Base-by-base conservation (phyloP, 2,888 invertebrate genomes). In the Hydrotaea cyrtoneurina region DNA sequence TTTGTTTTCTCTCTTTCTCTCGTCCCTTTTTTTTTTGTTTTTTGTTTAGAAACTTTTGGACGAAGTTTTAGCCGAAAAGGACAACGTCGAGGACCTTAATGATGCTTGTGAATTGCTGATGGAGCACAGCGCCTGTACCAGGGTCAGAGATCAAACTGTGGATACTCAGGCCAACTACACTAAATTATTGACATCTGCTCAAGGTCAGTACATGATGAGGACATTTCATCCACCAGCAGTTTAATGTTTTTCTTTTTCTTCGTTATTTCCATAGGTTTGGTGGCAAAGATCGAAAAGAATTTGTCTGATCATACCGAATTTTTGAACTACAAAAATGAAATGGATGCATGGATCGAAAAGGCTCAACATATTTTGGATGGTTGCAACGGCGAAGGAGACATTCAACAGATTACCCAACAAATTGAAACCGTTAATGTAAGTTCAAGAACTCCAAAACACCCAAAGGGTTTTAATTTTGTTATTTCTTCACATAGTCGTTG, bases 271-370 rank as follows among this genome's bases (percentile, higher is more conserved):
- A 19, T 59, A 91, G 91, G 95, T 80, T 93, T 97, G 55, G 96
- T 97, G 21, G 96, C 96, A 0, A 96, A 96, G 90, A 96, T 98
- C 13, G 97, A 98, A 90, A 97, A 97, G 93, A 97, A 97, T 91
- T 93, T 98, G 0, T 96, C 97, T 0, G 98, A 98, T 91, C 97
- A 98, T 89, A 97, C 97, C 0, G 97, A 98, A 90, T 98, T 98
- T 91, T 94, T 97, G 8, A 97, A 97, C 88, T 96, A 97, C 19
- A 97, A 97, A 89, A 94, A 95, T 83, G 96, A 97, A 88, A 94
- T 98, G 87, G 95, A 96, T 86, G 94, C 95, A 82, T 98, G 98
- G 98, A 93, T 98, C 31, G 94, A 95, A 79, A 94, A 95, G 50
- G 96, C 97, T 36, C 96, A 96, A 87, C 96, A 96, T 39, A 95